phyloP scores from a whole-genome alignment of 1,140 invertebrate species.

The Archegozetes longisetosus region DNA sequence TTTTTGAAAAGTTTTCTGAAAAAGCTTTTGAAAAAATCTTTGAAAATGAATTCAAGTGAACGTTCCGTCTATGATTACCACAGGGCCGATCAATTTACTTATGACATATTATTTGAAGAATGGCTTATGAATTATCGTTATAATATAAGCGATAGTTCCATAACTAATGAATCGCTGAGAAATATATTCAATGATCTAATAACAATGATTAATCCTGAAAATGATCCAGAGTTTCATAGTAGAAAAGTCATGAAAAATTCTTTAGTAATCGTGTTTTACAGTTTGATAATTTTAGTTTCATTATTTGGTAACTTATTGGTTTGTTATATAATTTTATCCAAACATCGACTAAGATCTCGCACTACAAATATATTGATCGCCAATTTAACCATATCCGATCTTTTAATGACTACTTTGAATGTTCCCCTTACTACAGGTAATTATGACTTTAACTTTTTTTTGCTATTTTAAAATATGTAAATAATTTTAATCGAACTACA shows the following conservation, averaged over 20 bases:
- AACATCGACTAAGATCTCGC: slow-evolving; percentile 29
- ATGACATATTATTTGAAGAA: too few species aligned
- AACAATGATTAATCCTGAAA: neutral
- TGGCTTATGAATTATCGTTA: too few species aligned
- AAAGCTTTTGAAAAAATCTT: too few species aligned
- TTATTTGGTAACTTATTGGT: slow-evolving; percentile 29
- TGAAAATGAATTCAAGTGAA: too few species aligned
- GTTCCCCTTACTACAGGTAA: slow-evolving; percentile 47
- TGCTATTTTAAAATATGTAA: neutral
- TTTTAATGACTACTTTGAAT: slow-evolving; percentile 65
- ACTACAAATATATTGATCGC: slow-evolving; percentile 75
- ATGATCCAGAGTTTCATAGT: neutral
- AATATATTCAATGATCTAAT: neutral
- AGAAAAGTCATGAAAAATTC: neutral
- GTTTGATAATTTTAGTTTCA: slow-evolving; percentile 27
- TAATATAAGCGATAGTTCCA: too few species aligned
- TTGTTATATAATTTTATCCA: slow-evolving; percentile 26
- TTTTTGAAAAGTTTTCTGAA: too few species aligned
- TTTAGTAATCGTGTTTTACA: slow-evolving; percentile 23
- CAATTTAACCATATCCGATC: slow-evolving; percentile 65
- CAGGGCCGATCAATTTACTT: too few species aligned
- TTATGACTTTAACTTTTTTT: neutral
- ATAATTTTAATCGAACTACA: neutral
- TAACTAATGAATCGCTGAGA: neutral
- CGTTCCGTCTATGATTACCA: too few species aligned